These are phyloP conservation scores for Psophia crepitans DNA, from an alignment of 2,113 vertebrate genomes.

Conservation along the genomic window DNA sequence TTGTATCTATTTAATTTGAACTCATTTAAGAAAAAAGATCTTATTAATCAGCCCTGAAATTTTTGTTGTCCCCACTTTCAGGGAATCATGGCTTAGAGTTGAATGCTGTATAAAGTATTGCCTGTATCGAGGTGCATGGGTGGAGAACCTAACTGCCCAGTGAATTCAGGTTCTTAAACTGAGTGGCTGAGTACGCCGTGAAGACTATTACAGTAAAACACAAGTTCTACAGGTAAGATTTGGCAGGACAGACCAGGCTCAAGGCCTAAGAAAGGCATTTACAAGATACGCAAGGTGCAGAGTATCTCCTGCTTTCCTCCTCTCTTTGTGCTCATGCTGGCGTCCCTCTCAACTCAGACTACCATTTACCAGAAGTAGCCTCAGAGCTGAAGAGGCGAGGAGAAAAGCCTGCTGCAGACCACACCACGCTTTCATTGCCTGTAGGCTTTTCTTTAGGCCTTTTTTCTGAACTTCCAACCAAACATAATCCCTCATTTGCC, in stretches of 20 bases:
- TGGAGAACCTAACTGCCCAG: neutral
- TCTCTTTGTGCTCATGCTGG: neutral
- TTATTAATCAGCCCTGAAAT: neutral
- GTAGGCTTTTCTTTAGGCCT: neutral
- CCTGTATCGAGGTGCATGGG: neutral
- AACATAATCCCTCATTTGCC: neutral
- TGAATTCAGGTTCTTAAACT: neutral
- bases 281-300: neutral
- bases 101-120: neutral
- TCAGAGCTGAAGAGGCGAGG: neutral
- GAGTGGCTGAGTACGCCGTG: neutral
- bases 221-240: neutral
- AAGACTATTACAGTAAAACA: neutral
- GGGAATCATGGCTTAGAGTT: neutral
- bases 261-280: neutral
- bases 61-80: neutral
- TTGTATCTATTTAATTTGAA: neutral
- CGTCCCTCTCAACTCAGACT: neutral
- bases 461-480: neutral
- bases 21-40: neutral
- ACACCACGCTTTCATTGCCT: neutral
- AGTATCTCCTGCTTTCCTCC: neutral
- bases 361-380: neutral
- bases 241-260: neutral
- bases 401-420: neutral